Evolutionary conservation across 2,113 vertebrate species (phyloP).

Genomic region (Hyaena hyaena): DNA sequence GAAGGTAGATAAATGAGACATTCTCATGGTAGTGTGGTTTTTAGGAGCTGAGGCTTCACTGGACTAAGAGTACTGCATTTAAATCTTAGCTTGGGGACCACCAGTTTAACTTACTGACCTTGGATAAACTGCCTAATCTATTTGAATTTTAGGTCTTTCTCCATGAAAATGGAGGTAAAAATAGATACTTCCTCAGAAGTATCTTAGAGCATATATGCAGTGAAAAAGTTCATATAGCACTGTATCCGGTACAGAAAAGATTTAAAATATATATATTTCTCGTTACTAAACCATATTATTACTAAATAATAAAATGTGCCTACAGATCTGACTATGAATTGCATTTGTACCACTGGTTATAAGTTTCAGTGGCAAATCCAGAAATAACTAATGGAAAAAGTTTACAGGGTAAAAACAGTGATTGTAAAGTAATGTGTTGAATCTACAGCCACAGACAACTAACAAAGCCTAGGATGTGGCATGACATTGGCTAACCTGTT

Average conservation of each 20-base stretch:
- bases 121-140: not conserved
- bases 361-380: not conserved
- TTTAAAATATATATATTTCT: not conserved
- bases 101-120: not conserved
- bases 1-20: not conserved
- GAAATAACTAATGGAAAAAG: not conserved
- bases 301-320: not conserved
- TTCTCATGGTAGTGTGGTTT: not conserved
- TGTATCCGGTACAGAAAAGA: not conserved
- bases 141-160: not conserved
- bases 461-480: not conserved
- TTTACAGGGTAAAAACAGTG: constrained; percentile 4
- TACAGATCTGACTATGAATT: not conserved
- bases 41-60: not conserved
- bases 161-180: not conserved
- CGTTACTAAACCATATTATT: not conserved
- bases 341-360: not conserved
- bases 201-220: not conserved
- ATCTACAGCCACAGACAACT: not conserved
- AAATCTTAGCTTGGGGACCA: not conserved
- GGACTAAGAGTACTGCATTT: not conserved
- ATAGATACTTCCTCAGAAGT: not conserved
- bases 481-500: not conserved
- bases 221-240: not conserved
- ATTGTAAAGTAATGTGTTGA: not conserved